Evolutionary conservation across 2,888 invertebrate species (phyloP).

Genomic region (Thymelicus sylvestris): DNA sequence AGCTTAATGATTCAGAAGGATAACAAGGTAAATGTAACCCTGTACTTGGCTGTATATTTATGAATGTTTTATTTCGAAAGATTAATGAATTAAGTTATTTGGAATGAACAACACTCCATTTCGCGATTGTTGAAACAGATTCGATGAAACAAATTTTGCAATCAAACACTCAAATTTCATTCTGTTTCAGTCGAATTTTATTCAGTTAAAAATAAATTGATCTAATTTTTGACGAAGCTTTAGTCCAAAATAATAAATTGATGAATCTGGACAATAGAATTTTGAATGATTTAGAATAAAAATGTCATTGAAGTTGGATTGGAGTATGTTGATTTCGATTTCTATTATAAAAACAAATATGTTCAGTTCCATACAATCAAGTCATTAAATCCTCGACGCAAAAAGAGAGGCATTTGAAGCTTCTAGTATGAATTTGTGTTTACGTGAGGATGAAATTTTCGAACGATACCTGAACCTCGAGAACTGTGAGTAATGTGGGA

Average conservation of each 20-base stretch:
- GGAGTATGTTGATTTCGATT: too few species aligned
- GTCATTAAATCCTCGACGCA: too few species aligned
- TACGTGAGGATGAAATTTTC: too few species aligned
- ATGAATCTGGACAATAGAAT: background rate
- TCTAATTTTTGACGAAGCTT: slow-evolving; percentile 8
- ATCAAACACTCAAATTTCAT: slow-evolving; percentile 21
- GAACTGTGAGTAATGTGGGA: too few species aligned
- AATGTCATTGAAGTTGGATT: background rate
- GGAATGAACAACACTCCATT: slow-evolving; percentile 14
- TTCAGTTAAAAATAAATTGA: slow-evolving; percentile 11
- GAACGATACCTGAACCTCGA: too few species aligned
- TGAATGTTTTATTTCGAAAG: background rate
- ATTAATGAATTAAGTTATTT: slow-evolving; percentile 2
- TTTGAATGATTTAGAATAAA: background rate
- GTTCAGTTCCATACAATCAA: too few species aligned
- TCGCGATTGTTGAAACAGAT: slow-evolving; percentile 15
- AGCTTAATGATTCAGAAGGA: background rate
- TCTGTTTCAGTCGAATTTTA: slow-evolving; percentile 13
- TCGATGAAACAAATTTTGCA: slow-evolving; percentile 14
- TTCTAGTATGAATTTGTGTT: too few species aligned
- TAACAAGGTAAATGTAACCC: background rate
- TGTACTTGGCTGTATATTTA: background rate
- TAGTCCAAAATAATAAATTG: slow-evolving; percentile 5
- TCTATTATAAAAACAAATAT: too few species aligned
- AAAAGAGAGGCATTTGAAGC: too few species aligned